Evolutionary conservation across 2,797 vertebrate species (phyloP), one percentile per base, ranked within the genome.

Genomic region (Xiphorhynchus erythropygius): DNA sequence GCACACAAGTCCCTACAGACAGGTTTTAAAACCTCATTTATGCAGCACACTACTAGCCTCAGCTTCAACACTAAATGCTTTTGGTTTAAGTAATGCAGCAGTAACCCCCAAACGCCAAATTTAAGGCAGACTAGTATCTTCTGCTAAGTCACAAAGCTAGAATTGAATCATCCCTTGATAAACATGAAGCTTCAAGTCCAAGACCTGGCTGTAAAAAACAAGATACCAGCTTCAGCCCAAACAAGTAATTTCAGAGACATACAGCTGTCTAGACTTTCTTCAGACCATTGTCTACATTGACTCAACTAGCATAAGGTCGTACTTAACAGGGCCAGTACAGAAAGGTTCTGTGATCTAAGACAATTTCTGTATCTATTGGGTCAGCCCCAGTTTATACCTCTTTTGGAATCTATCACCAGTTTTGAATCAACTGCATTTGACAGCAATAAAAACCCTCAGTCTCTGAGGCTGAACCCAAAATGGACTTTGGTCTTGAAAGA

Each of bases 301-400:
- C 28, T 64, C 11, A 13, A 32, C 9, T 22, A 82, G 9, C 18
- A 4, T 16, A 56, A 64, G 9, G 2, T 4, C 65, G 1, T 3
- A 78, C 55, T 13, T 68, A 32, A 78, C 17, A 53, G 5, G 10
- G 41, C 21, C 44, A n/a, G 30, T 6, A 62, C 4, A 59, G 10
- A 41, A 63, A 64, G 10, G 8, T 18, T 70, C 19, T 32, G 23
- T 3, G 7, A 12, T 12, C 17, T 3, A 60, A 63, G 18, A 37
- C 5, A 17, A 37, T 21, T 57, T 35, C 30, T 33, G 0, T 30
- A 63, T 4, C 37, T 41, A 8, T 0, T 41, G 23, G 13, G 2
- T 28, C 78, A 84, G 15, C 16, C 44, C 24, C 13, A 53, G 9
- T 18, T 77, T 39, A 68, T 3, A 57, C 1, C 5, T 69, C 6